A percentile compares a stretch with the other conserved stretches of the same genome.
Evolutionary conservation across 2,888 invertebrate genomes (phyloP).

Genomic region (Adelphocoris suturalis): DNA sequence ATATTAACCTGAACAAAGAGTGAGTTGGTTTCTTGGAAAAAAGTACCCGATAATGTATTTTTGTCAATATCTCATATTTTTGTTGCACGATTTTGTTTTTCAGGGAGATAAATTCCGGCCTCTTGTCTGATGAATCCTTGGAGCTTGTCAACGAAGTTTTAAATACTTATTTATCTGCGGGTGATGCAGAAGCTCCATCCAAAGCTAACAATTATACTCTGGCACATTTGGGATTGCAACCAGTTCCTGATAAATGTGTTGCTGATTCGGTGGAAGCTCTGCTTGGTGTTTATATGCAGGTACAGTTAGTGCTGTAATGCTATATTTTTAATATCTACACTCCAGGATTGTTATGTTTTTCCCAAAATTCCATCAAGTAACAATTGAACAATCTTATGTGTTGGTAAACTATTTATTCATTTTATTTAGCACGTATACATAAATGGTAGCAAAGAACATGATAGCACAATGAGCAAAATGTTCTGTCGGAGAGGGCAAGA

Average conservation of each 20-base stretch:
- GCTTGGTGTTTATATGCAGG: constrained; percentile 86
- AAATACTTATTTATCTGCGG: constrained; percentile 18
- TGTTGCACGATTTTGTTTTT: background rate
- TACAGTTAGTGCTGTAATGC: constrained; percentile 74
- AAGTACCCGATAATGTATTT: background rate
- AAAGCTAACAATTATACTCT: constrained; percentile 40
- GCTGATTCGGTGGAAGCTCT: constrained; percentile 93
- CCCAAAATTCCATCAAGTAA: background rate
- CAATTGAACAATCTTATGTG: too few relatives aligned
- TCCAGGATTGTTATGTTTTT: background rate
- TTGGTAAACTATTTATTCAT: too few relatives aligned
- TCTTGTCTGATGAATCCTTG: constrained; percentile 53
- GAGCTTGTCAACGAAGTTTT: constrained; percentile 38
- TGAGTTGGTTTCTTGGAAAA: constrained; percentile 77
- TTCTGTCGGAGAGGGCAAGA: too few relatives aligned
- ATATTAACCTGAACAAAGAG: constrained; percentile 79
- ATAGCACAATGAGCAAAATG: too few relatives aligned
- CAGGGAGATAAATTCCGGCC: constrained; percentile 68
- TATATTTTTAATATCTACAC: background rate
- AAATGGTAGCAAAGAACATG: too few relatives aligned
- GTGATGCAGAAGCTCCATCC: constrained; percentile 5
- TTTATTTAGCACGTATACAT: too few relatives aligned
- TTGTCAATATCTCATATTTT: background rate
- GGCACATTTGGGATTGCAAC: constrained; percentile 77
- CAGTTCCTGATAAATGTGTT: constrained; percentile 83